Evolutionary conservation across 2,888 invertebrate species (phyloP).

Genomic region (Perizoma affinitatum): DNA sequence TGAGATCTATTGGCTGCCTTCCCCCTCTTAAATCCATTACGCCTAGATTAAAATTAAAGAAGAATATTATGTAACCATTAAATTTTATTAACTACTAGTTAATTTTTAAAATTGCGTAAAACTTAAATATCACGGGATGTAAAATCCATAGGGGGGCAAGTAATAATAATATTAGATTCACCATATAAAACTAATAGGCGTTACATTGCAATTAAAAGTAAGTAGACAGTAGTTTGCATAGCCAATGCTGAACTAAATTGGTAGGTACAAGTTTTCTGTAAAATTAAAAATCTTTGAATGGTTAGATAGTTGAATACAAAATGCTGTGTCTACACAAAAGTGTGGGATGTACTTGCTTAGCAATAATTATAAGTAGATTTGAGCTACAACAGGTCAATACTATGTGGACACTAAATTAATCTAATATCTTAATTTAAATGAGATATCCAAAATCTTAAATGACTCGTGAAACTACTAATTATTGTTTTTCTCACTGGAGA

Average conservation of each 20-base stretch:
- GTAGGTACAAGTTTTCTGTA: conserved; percentile 12
- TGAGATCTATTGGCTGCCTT: no score
- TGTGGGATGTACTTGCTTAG: conserved; percentile 1
- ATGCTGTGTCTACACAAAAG: conserved; percentile 12
- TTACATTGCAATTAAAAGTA: conserved; percentile 14
- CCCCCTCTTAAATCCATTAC: not conserved
- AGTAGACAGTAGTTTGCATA: conserved; percentile 10
- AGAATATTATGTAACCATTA: conserved; percentile 19
- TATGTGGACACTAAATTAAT: conserved; percentile 7
- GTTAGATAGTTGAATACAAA: conserved; percentile 1
- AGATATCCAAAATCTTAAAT: not conserved
- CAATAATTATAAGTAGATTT: conserved; percentile 9
- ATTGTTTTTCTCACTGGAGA: conserved; percentile 13
- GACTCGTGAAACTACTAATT: conserved; percentile 13
- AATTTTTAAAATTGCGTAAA: conserved; percentile 49
- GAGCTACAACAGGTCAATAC: conserved; percentile 7
- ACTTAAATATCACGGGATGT: conserved; percentile 65
- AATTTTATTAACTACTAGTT: conserved; percentile 47
- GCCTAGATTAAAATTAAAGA: conserved; percentile 3
- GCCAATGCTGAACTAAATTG: not conserved
- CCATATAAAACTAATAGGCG: conserved; percentile 36
- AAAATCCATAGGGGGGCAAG: conserved; percentile 60
- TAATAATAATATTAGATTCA: conserved; percentile 43
- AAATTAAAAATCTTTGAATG: not conserved
- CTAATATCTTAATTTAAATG: conserved; percentile 10